These are phyloP conservation scores for Thumatha senex DNA, from an alignment of 2,888 invertebrate species.

Conservation along the genomic window DNA sequence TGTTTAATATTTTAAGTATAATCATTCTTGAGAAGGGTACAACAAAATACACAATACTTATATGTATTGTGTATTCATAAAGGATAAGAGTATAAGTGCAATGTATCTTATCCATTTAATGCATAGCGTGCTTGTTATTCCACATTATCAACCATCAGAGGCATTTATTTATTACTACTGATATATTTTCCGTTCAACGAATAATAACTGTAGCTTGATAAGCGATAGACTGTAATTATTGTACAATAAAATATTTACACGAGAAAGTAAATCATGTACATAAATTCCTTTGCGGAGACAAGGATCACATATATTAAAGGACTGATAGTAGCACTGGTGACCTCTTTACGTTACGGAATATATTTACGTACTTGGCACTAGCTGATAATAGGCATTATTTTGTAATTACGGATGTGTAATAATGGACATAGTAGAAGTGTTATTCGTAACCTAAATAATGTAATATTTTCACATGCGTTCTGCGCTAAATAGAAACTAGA, in stretches of 20 bases:
- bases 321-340: slow-evolving; percentile 26
- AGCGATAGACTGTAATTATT: not conserved
- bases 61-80: no score
- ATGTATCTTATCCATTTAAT: not conserved
- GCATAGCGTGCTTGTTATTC: not conserved
- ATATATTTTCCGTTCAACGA: slow-evolving; percentile 4
- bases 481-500: no score
- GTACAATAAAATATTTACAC: slow-evolving; percentile 1
- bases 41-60: no score
- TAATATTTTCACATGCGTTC: not conserved
- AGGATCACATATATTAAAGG: slow-evolving; percentile 13
- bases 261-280: slow-evolving; percentile 8
- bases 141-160: not conserved
- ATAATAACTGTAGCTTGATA: slow-evolving; percentile 2
- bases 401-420: not conserved
- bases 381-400: slow-evolving; percentile 7
- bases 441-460: not conserved
- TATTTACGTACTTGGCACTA: not conserved
- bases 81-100: not conserved
- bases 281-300: slow-evolving; percentile 10
- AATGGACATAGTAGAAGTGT: not conserved
- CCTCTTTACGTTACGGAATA: slow-evolving; percentile 25
- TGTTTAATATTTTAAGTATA: no score
- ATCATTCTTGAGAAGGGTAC: no score
- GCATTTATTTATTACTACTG: not conserved